Base-by-base conservation (phyloP, 2,888 invertebrate species). In the Platycnemis pennipes region DNA sequence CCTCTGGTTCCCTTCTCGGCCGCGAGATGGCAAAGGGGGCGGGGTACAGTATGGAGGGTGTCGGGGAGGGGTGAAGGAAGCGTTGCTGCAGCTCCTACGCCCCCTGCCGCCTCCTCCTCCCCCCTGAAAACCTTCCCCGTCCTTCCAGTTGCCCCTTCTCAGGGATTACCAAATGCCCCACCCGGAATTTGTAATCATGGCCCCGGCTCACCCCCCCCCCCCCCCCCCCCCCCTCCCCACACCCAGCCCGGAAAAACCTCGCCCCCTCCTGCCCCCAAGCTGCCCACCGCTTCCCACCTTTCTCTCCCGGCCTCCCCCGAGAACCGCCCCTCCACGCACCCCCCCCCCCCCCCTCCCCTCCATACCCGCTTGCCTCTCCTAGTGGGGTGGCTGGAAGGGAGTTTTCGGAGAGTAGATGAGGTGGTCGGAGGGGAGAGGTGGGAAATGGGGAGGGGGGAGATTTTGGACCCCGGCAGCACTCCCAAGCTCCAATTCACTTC, bases 101-200 rank as follows among this genome's bases (percentile, higher is more conserved):
- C 31, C 16, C 37, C 77, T 8, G 2, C 31, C 4, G 8, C 63
- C 63, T 2, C 63, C 63, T 63, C 19, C 63, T 26, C 16, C 31
- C n/a, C 37, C 77, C 77, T 13, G 31, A 31, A 31, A 1, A 8
- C 26, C 37, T 5, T n/a, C 77, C 37, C 77, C 37, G 8, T 22
- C 69, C 42, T 63, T 69, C 63, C 42, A 22, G 16, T 26, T 63
- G 16, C 91, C 91, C 91, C 91, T 91, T 91, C 91, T 91, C 91
- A 63, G 91, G 91, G 91, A 91, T 91, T 91, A 91, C 56, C 56
- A 44, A 63, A 63, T 63, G 91, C 91, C 91, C 91, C 91, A 91
- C 91, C 63, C 91, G 91, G 91, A 91, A 91, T 91, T 91, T 91
- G 91, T 91, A 91, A 91, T 91, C 91, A 91, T 63, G 91, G 53